Evolutionary conservation across 2,113 vertebrate genomes (phyloP).

Genomic region (Silurus asotus): DNA sequence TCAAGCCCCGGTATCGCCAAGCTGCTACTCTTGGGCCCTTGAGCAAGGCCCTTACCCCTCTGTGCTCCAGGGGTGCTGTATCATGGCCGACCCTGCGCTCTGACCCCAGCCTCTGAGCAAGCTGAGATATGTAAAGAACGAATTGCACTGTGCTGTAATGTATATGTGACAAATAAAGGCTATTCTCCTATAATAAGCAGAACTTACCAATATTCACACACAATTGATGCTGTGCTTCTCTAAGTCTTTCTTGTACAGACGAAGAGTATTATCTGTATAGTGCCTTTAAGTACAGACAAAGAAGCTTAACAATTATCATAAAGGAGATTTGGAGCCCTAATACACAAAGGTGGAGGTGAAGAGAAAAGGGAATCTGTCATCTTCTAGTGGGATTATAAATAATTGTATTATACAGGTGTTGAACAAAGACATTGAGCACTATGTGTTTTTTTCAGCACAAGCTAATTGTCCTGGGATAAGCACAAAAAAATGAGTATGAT

Average conservation of each 20-base stretch:
- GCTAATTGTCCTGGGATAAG: background rate
- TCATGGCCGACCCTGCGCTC: no score
- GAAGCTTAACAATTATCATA: background rate
- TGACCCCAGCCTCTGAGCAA: no score
- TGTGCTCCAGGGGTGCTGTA: no score
- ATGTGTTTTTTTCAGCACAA: background rate
- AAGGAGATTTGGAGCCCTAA: background rate
- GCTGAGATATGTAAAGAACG: no score
- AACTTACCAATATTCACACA: background rate
- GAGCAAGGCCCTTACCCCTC: no score
- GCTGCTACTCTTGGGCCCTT: no score
- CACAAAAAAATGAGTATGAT: background rate
- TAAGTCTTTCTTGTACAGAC: background rate
- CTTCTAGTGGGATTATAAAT: background rate
- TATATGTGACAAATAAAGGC: no score
- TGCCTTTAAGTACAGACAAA: background rate
- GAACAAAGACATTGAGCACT: background rate
- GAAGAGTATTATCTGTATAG: background rate
- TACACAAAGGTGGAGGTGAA: background rate
- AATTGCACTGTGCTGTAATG: no score
- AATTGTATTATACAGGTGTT: background rate
- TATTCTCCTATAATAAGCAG: background rate
- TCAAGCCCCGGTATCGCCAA: no score
- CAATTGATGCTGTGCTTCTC: background rate
- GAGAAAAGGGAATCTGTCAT: background rate